Evolutionary conservation across 2,797 vertebrate species (phyloP), one percentile per base, ranked within the genome.

Genomic region (Acanthis flammea): DNA sequence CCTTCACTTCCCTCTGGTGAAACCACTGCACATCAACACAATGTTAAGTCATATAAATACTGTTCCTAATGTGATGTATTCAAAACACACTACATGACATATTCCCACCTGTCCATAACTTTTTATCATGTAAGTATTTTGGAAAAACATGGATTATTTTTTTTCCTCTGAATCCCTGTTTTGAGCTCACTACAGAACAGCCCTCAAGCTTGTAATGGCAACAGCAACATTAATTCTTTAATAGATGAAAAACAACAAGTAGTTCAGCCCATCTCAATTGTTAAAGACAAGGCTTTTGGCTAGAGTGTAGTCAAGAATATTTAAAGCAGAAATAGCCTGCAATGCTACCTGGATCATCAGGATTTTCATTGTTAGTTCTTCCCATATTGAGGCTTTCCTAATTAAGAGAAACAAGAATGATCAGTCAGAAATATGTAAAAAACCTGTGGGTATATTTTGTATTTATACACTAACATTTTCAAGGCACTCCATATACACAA

Each of bases 1-100:
- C 94, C 97, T 77, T 98, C 97, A 67, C 82, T 97, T 67, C 97
- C 85, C 55, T 96, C 97, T 96, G 98, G 98, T 42, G 97, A 98
- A 81, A 53, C 89, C 79, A 33, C 11, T 7, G 13, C 31, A 48
- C 9, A 42, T 8, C 1, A 3, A 66, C 47, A 72, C 10, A 57
- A 23, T 2, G n/a, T n/a, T 25, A 28, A 60, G 57, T 60, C 12
- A 3, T 23, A 47, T 62, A 70, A 85, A 23, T 44, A 44, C 6
- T 19, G 9, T 4, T 72, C 60, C 18, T 76, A 85, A 67, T 48
- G 4, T 6, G 41, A 16, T 47, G 31, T 16, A 48, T 51, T 66
- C n/a, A 58, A 87, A 68, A 73, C 7, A 15, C 7, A 6, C n/a
- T 41, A 44, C 31, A 19, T 0, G 10, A 28, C 2, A 3, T 16